phyloP scores from a whole-genome alignment of 2,797 vertebrate genomes.

The Cyprinella venusta region DNA sequence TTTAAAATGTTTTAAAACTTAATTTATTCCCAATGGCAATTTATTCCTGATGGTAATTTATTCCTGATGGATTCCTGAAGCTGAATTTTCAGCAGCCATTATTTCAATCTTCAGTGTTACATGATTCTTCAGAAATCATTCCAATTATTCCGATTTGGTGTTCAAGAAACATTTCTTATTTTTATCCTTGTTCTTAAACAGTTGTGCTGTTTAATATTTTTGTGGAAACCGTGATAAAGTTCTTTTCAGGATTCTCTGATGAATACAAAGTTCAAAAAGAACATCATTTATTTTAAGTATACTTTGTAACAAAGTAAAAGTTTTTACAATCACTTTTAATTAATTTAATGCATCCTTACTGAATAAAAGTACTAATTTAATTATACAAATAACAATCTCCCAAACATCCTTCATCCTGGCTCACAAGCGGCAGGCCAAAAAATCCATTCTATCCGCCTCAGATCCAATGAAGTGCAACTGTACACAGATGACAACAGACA shows the following conservation, averaged over 20 bases:
- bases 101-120: neutral
- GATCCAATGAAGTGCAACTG: slow-evolving; percentile 4
- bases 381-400: neutral
- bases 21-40: neutral
- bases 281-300: neutral
- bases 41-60: too few relatives aligned
- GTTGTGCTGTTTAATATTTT: neutral
- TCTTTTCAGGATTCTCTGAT: neutral
- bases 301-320: neutral
- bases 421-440: neutral
- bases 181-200: neutral
- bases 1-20: neutral
- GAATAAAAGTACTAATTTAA: neutral
- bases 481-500: slow-evolving; percentile 34
- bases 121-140: neutral
- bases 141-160: neutral
- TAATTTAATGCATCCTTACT: neutral
- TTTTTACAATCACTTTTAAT: neutral
- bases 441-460: neutral
- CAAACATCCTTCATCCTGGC: neutral
- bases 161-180: neutral
- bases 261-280: neutral
- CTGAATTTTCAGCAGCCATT: neutral
- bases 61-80: too few relatives aligned
- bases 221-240: neutral